Base-by-base conservation (phyloP, 2,888 invertebrate genomes). In the Zaprionus bogoriensis region DNA sequence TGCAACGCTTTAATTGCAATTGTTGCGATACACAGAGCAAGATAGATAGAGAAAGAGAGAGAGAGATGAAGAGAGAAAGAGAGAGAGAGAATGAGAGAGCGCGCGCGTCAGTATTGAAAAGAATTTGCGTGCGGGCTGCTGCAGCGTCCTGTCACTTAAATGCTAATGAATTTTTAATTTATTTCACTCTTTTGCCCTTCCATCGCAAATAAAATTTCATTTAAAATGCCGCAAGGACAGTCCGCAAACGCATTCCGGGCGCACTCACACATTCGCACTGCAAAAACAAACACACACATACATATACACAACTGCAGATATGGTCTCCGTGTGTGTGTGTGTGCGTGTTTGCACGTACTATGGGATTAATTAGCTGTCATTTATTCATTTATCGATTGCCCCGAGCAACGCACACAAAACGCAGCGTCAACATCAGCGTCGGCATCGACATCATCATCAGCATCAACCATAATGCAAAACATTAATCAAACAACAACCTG, bases 351-450 rank as follows among this genome's bases (percentile, higher is more conserved):
- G 28, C 1, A 47, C 32, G 23, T 46, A 44, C 44, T 60, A 47
- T 41, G 22, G 62, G 60, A 81, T 75, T 81, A 87, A 82, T 84
- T 82, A 75, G 70, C 78, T 84, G 71, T 66, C 75, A 75, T 80
- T 87, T 71, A 80, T 76, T 67, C 64, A 74, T 74, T 76, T 74
- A 83, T 81, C 58, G 76, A 78, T 72, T 78, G 58, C 39, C 28
- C 17, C 45, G 48, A 39, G 46, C 27, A 39, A 47, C 28, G 20
- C 28, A n/a, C n/a, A n/a, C n/a, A n/a, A n/a, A n/a, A n/a, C n/a
- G n/a, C 47, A 1, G 20, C 20, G 5, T 39, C n/a, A n/a, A n/a
- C n/a, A n/a, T 22, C 14, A 36, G 14, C 7, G 12, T 17, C 1
- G n/a, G n/a, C 28, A 23, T 32, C 47, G 2, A 39, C 20, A 9